These are phyloP conservation scores for Trypoxylus dichotomus DNA, from an alignment of 1,140 invertebrate species.

Conservation along the genomic window DNA sequence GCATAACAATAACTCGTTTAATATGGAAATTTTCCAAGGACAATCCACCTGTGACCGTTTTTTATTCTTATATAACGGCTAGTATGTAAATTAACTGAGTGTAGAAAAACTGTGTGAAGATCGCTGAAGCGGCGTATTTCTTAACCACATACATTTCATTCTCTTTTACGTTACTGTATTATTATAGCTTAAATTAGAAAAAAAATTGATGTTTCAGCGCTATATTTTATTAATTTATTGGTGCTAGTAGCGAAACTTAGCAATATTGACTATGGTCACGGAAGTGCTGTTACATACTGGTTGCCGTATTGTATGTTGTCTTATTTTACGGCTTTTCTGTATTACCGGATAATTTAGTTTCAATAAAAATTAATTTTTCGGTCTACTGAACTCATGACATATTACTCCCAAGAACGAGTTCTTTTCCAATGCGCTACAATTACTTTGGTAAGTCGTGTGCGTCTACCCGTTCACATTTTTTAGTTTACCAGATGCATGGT, in stretches of 20 bases:
- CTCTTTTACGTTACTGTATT: no score
- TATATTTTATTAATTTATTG: background rate
- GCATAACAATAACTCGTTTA: background rate
- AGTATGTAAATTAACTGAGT: background rate
- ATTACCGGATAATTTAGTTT: background rate
- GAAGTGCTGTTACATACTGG: background rate
- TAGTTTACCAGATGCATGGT: background rate
- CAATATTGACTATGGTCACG: background rate
- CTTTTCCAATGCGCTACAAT: background rate
- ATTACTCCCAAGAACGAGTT: background rate
- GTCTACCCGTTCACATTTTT: background rate
- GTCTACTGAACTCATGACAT: conserved; percentile 5
- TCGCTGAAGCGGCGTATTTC: background rate
- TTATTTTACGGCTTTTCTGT: background rate
- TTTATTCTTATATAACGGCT: background rate
- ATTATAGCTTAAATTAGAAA: background rate
- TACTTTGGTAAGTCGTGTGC: background rate
- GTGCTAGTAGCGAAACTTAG: background rate
- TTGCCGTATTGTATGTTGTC: background rate
- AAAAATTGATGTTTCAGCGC: background rate
- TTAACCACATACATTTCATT: no score
- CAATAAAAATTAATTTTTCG: conserved; percentile 25
- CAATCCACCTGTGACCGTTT: background rate
- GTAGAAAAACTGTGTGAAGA: background rate
- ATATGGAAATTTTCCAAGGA: conserved; percentile 11